phyloP scores from a whole-genome alignment of 37 sponge, comb jelly and placozoan genomes.

The Chondrosia reniformis region DNA sequence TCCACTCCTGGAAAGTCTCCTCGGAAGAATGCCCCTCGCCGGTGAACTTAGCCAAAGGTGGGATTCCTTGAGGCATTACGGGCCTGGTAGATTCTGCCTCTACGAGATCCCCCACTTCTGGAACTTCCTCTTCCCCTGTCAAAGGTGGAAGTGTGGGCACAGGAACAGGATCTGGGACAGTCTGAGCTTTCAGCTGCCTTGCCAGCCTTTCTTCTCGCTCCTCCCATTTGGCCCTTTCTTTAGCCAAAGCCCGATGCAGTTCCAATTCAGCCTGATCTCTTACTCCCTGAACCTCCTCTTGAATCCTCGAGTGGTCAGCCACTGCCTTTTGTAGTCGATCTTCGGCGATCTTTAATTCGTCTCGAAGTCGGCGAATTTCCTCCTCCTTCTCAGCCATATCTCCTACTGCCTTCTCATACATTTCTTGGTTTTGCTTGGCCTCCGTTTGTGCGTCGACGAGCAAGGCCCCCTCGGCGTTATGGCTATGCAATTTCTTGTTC shows the following conservation, averaged over 20 bases:
- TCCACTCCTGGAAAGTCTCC: conserved; percentile 47
- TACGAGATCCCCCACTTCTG: no score
- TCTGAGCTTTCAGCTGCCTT: not conserved
- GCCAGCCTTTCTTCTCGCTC: not conserved
- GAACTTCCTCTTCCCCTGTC: no score
- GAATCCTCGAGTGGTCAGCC: not conserved
- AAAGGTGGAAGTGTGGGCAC: no score
- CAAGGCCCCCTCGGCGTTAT: not conserved
- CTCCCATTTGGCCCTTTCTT: not conserved
- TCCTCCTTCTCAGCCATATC: not conserved
- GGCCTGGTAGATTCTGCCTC: no score
- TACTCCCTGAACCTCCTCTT: not conserved
- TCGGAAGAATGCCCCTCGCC: conserved; percentile 27
- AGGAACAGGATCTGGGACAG: no score
- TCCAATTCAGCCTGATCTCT: not conserved
- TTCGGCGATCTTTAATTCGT: not conserved
- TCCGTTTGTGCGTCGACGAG: no score
- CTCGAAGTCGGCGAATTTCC: not conserved
- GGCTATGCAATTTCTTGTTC: not conserved
- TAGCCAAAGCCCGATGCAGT: not conserved
- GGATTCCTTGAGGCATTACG: conserved; percentile 25
- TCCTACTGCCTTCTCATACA: not conserved
- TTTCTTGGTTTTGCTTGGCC: not conserved
- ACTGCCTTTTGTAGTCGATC: not conserved
- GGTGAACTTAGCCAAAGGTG: conserved; percentile 34